Percentiles rank a stretch among this genome's conserved stretches.
These are phyloP conservation scores for Hirtodrosophila alboralis DNA, from an alignment of 2,888 invertebrate species.

Conservation along the genomic window DNA sequence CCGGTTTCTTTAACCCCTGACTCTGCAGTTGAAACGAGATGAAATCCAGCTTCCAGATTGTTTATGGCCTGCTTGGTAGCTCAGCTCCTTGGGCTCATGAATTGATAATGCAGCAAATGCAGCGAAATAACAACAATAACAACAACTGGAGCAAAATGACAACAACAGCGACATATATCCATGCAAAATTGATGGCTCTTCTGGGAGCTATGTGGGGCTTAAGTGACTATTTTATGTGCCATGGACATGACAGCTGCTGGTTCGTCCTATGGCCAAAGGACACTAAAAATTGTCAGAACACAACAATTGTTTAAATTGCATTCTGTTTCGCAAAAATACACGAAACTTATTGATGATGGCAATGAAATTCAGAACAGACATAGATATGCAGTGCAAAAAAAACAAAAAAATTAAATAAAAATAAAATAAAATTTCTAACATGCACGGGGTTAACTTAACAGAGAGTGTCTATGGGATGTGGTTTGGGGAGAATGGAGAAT, in stretches of 20 bases:
- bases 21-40: conserved; percentile 46
- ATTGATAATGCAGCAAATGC: conserved; percentile 74
- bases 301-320: conserved; percentile 17
- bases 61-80: conserved; percentile 61
- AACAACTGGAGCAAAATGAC: conserved; percentile 17
- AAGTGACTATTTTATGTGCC: conserved; percentile 44
- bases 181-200: conserved; percentile 68
- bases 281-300: neutral
- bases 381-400: conserved; percentile 19
- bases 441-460: conserved; percentile 21
- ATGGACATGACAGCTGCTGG: conserved; percentile 10
- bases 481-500: neutral
- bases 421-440: too few relatives aligned
- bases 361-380: conserved; percentile 8
- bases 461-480: neutral
- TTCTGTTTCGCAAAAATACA: neutral
- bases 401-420: too few relatives aligned
- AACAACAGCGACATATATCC: conserved; percentile 34
- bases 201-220: conserved; percentile 27
- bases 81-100: conserved; percentile 55
- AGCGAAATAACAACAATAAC: conserved; percentile 43
- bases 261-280: conserved; percentile 5
- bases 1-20: neutral
- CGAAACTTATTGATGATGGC: conserved; percentile 1
- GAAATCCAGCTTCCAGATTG: conserved; percentile 53